Evolutionary conservation across 1,140 invertebrate genomes (phyloP).

Genomic region (Chelonus insularis): DNA sequence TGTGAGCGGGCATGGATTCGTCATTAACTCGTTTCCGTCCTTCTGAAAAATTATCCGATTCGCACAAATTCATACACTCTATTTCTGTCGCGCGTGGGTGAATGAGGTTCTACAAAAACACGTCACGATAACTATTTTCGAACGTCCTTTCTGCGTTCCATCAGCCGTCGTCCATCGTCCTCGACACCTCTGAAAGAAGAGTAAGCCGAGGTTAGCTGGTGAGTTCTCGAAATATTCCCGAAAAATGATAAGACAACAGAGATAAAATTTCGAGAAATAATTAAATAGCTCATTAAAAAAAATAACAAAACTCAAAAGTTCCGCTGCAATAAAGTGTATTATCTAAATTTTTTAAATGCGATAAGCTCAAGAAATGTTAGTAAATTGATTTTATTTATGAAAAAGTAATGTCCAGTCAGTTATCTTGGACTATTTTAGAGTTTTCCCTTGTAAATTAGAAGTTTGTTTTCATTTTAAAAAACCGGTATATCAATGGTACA

Average conservation of each 20-base stretch:
- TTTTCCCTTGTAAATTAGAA: neutral
- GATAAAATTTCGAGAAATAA: neutral
- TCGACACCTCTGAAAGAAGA: neutral
- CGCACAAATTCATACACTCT: constrained; percentile 25
- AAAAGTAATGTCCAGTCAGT: no score
- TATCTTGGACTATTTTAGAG: no score
- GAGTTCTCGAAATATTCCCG: neutral
- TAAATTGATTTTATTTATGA: no score
- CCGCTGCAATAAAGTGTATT: no score
- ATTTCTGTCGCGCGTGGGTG: constrained; percentile 52
- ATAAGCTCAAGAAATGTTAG: no score
- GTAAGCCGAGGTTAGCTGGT: neutral
- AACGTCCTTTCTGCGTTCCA: constrained; percentile 4
- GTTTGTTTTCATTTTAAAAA: neutral
- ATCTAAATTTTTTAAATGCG: no score
- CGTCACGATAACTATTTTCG: constrained; percentile 27
- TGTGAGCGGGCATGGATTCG: constrained; percentile 3
- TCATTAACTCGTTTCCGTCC: constrained; percentile 8
- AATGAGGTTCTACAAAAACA: constrained; percentile 41
- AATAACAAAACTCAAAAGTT: no score
- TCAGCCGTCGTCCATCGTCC: neutral
- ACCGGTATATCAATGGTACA: neutral
- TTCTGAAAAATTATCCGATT: constrained; percentile 9
- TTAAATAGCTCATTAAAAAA: neutral
- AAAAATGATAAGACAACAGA: neutral